Evolutionary conservation across 2,888 invertebrate genomes (phyloP), one percentile per base, ranked within the genome.

Genomic region (Dendrolimus houi): DNA sequence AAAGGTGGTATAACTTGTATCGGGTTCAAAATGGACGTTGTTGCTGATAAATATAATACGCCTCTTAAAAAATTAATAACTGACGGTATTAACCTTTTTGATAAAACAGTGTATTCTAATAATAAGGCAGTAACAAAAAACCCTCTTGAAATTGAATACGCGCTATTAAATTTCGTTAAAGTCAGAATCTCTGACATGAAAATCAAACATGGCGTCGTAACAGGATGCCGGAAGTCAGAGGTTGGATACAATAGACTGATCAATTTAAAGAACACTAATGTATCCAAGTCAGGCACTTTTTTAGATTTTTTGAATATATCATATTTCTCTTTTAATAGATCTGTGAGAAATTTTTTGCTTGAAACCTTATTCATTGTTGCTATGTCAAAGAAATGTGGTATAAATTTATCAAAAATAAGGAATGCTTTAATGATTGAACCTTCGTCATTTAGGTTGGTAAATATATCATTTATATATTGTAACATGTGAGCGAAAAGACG

Each of bases 161-260:
- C 90, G 9, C 91, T 92, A 67, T 90, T 92, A 17, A 96, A 92
- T 65, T 91, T 92, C 57, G 94, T 93, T 67, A 90, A 87, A 2
- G 92, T 90, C 67, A 97, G 80, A 71, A 98, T 95, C 79, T 97
- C 95, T 52, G 95, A 93, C 85, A 98, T 96, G 68, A 98, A 96
- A 62, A 96, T 89, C 66, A 96, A 89, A 67, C 92, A 90, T n/a
- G 98, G 97, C 12, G 96, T 96, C n/a, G 95, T 95, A 6, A 98
- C 93, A 0, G 95, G 94, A 91, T 99, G 98, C 53, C 94, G 92
- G 77, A 95, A 97, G 84, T 99, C 98, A 0, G 98, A 97, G 0
- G 97, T 95, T 0, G 98, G 96, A 83, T 96, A 99, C 57, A 98
- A 77, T 54, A 95, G 81, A 8, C 95, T 94, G 6, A 97, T 92